These are phyloP conservation scores for Phytoseiulus persimilis DNA, from an alignment of 2,888 invertebrate species.

Conservation along the genomic window DNA sequence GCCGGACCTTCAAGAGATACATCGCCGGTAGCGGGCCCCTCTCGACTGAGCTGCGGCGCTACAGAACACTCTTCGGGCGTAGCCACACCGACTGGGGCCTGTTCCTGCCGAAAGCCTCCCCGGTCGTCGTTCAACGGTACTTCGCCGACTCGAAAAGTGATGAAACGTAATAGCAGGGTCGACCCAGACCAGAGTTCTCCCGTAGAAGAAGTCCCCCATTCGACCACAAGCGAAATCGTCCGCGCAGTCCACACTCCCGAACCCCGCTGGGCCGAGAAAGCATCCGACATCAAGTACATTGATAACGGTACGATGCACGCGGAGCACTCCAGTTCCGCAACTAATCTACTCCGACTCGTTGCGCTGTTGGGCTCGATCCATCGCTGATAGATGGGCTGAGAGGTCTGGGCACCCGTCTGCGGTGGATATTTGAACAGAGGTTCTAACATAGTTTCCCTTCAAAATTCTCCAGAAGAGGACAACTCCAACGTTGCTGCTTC, in stretches of 20 bases:
- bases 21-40: constrained; percentile 24
- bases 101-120: constrained; percentile 7
- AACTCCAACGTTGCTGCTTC: neutral
- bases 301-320: constrained; percentile 56
- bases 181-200: constrained; percentile 30
- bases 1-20: constrained; percentile 22
- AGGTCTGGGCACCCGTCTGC: neutral
- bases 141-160: constrained; percentile 33
- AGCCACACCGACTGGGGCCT: neutral
- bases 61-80: constrained; percentile 16
- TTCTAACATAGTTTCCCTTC: neutral
- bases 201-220: constrained; percentile 30
- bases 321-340: constrained; percentile 41
- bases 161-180: constrained; percentile 31
- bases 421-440: too few relatives aligned
- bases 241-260: constrained; percentile 34
- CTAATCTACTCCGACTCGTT: constrained; percentile 42
- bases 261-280: constrained; percentile 50
- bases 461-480: neutral
- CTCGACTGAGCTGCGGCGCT: constrained; percentile 13
- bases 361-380: neutral
- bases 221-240: constrained; percentile 33
- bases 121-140: constrained; percentile 14
- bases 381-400: neutral
- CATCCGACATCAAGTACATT: constrained; percentile 55